Evolutionary conservation across 2,113 vertebrate species (phyloP).

Genomic region (Alosa alosa): DNA sequence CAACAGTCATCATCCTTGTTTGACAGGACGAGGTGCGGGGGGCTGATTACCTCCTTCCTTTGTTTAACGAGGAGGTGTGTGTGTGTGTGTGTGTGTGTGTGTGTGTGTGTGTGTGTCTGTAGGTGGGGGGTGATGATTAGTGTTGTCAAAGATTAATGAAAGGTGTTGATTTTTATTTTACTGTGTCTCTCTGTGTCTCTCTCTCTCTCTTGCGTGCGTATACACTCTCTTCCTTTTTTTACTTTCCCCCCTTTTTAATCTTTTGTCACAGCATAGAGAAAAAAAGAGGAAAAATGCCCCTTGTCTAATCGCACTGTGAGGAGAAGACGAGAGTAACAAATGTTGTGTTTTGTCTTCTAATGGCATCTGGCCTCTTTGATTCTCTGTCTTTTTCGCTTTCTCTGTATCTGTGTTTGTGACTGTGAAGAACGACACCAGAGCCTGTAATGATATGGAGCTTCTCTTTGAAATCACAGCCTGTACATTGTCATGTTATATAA

Average conservation of each 20-base stretch:
- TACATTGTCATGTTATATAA: not conserved
- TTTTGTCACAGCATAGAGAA: not conserved
- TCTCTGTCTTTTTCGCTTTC: not conserved
- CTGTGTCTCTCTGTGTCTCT: not conserved
- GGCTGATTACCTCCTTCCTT: not conserved
- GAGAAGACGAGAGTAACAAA: not conserved
- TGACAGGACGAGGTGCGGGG: not conserved
- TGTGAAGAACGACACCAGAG: not conserved
- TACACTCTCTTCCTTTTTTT: not conserved
- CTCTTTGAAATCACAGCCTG: not conserved
- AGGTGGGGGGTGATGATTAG: not conserved
- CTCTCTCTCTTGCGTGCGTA: not conserved
- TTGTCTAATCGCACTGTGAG: not conserved
- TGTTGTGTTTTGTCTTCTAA: slow-evolving; percentile 5
- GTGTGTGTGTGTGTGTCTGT: not conserved
- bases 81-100: not conserved
- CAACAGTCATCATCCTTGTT: not conserved
- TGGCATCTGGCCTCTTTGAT: slow-evolving; percentile 14
- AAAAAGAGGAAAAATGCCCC: not conserved
- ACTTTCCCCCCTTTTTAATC: not conserved
- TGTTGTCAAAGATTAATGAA: slow-evolving; percentile 8
- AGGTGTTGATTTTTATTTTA: slow-evolving; percentile 8
- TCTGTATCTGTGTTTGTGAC: not conserved
- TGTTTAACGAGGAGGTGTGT: not conserved
- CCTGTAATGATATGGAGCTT: not conserved